Evolutionary conservation across 2,888 invertebrate species (phyloP), one percentile per base, ranked within the genome.

Genomic region (Latheticus oryzae): DNA sequence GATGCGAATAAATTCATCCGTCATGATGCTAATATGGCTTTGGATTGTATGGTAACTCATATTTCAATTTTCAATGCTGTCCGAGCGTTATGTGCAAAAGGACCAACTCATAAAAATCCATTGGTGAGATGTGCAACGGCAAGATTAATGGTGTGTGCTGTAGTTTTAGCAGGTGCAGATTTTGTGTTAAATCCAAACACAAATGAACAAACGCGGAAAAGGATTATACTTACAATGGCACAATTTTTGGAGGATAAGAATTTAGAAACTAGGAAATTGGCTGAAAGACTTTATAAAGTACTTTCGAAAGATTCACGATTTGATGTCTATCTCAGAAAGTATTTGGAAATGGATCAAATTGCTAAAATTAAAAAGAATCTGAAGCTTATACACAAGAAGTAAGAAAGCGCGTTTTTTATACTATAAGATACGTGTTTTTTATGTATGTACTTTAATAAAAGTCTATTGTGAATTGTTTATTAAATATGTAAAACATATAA

Each of bases 1-100:
- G 90, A 91, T 74, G 86, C 85, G 66, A 88, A 87, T 70, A 85
- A 84, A 45, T 87, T 90, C 63, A 89, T 92, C 63, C 81, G 89
- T 3, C 86, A 89, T 58, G 91, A 91, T 51, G 88, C 90, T 15
- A 89, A 89, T 72, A 78, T 86, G 40, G 86, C 90, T 0, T 78
- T 92, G 32, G 86, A 86, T 64, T 81, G 83, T 23, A 83, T 91
- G 78, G 86, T 90, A 2, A 87, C 87, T 50, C 81, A 83, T 61
- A 84, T 87, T 0, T 84, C 87, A 2, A 81, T 85, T n/a, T 78
- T 78, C 28, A 84, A 83, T 62, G 77, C 82, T 0, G 77, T 84
- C 61, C 76, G 84, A 12, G 82, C 84, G 1, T 73, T 85, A 3
- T 83, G 83, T 62, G 54, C 67, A 1, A 78, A 70, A 65, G 79